Evolutionary conservation across 2,797 vertebrate species (phyloP), one percentile per base, ranked within the genome.

Genomic region (Tokudaia muenninki): DNA sequence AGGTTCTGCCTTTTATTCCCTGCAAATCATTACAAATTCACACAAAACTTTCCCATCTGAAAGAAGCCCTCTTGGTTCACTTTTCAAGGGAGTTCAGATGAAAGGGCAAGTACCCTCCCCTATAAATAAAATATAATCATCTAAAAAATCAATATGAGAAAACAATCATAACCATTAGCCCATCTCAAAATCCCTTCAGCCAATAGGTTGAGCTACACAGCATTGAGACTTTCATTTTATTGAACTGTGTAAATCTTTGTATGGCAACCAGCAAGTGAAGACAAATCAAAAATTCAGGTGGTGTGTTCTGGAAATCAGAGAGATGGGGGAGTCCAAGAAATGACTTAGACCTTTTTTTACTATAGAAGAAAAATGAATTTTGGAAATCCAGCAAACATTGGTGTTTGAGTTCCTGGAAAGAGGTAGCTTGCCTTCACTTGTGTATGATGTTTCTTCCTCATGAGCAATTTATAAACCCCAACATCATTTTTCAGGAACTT

Each of bases 61-160:
- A 79, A 96, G 91, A 95, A 37, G 41, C 24, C 55, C 74, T 31
- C 17, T 50, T 82, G 63, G 37, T 84, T 96, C 92, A 90, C 47
- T 75, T 94, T 80, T 97, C 88, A 91, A 95, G 86, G 59, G 72
- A 96, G 55, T 88, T 96, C 52, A 82, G 37, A 79, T 81, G n/a
- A n/a, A 94, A 91, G 94, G 88, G 57, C 80, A 97, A 79, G 44
- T 98, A 98, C 98, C 98, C 96, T 91, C 57, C 93, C 72, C 97
- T 98, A 99, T 99, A 99, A 99, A 99, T 99, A 99, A 99, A 99
- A 98, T 98, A 99, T 98, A 99, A 99, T 99, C 98, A 99, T 99
- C 99, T 99, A 99, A 99, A 99, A 98, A 99, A 99, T 98, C 99
- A 99, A 98, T 99, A 98, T 98, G 98, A 97, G 98, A 98, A 98